Evolutionary conservation across 64 coral and sea anemone genomes (phyloP), one percentile per base, ranked within the genome.

Genomic region (Dendronephthya gigantea): DNA sequence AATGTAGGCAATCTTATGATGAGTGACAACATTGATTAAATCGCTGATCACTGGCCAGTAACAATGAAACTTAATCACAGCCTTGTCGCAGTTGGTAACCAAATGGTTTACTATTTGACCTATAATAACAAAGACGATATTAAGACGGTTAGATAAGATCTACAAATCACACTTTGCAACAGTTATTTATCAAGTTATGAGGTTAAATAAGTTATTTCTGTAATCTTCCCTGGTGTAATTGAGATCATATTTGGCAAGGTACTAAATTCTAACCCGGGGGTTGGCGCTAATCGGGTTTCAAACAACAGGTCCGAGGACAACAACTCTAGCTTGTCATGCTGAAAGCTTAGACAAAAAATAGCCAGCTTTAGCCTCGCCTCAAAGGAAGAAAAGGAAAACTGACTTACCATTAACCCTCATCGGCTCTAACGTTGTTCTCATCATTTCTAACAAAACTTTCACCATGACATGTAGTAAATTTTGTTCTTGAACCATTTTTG

Each of bases 1-100:
- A 48, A 89, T 81, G 68, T 91, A 84, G 27, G 90, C 92, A 45
- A 98, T 88, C 19, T 74, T 91, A 82, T 93, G 83, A 45, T 98
- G 94, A 36, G 94, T 93, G 33, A 98, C 58, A 19, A 98, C 85
- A 79, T 98, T 98, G 89, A 98, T 98, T 14, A 98, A 98, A 45
- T 98, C 94, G 32, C 91, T 98, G 9, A 98, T 92, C 23, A 91
- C 91, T 38, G 91, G 94, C 94, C 94, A 98, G 84, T 98, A 98
- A 62, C 94, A 98, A 37, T 98, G 94, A 82, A 88, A 88, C 2
- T 17, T 83, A 1, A 98, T 39, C 5, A 92, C 88, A 23, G 39
- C 49, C 15, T 88, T 86, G 2, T 91, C 84, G 38, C 94, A 98
- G 59, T 90, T 90, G 27, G 91, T 87, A 16, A 98, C 92, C 68